Conservation (phyloP, 2,888 invertebrate genomes). For the Heliothis peltigera region DNA sequence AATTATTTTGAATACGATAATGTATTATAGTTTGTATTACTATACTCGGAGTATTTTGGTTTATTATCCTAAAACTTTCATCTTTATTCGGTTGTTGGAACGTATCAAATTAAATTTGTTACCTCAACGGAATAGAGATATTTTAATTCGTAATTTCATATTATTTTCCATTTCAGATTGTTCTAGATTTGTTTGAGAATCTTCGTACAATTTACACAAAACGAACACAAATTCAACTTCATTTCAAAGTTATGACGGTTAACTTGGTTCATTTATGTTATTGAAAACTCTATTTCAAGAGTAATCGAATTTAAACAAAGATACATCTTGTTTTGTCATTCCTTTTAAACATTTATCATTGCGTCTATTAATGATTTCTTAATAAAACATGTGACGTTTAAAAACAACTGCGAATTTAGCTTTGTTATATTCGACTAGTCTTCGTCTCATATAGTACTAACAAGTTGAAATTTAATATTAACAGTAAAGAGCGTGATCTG, state of each 20-base stretch:
- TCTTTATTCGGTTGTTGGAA: no score
- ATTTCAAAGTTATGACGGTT: conserved; percentile 42
- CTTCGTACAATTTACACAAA: conserved; percentile 19
- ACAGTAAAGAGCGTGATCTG: conserved; percentile 27
- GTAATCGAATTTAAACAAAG: conserved; percentile 44
- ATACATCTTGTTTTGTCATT: conserved; percentile 39
- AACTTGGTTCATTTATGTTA: conserved; percentile 54
- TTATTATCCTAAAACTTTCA: no score
- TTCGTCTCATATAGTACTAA: neutral
- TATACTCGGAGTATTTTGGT: no score
- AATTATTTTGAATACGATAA: no score
- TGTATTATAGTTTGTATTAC: no score
- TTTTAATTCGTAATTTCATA: conserved; percentile 6
- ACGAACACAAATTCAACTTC: conserved; percentile 30
- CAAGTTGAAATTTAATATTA: conserved; percentile 14
- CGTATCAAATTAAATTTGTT: no score
- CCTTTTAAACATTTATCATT: conserved; percentile 11
- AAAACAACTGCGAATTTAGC: neutral
- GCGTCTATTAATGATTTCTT: neutral
- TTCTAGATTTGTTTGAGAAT: conserved; percentile 21
- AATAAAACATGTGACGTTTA: neutral
- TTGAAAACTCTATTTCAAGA: conserved; percentile 41
- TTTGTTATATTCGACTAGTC: neutral
- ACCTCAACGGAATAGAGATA: neutral
- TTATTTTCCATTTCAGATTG: conserved; percentile 23